These are phyloP conservation scores for Ahaetulla prasina DNA, from an alignment of 2,113 vertebrate genomes.

Conservation along the genomic window DNA sequence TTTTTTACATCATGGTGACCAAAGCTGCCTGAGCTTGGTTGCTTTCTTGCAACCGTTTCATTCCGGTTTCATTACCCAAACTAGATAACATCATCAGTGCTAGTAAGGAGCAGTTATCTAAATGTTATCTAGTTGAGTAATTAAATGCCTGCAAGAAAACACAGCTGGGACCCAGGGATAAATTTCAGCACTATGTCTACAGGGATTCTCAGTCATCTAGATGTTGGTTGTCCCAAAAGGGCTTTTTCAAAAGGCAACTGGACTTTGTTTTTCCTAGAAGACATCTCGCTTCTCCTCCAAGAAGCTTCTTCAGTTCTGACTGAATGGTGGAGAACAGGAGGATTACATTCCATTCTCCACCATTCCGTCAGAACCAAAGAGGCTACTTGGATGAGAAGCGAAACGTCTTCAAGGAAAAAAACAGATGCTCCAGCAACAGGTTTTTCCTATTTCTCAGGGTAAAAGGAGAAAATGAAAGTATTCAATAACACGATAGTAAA, in stretches of 20 bases:
- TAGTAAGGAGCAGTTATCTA: not conserved
- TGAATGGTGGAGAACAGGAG: not conserved
- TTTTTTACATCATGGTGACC: no score
- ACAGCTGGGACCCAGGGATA: slow-evolving; percentile 46
- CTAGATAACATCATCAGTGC: not conserved
- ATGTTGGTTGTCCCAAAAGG: not conserved
- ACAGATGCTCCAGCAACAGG: slow-evolving; percentile 43
- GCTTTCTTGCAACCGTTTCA: not conserved
- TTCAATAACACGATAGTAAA: slow-evolving; percentile 30
- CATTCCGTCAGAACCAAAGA: not conserved
- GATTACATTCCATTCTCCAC: not conserved
- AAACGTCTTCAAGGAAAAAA: not conserved
- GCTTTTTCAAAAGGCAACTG: not conserved
- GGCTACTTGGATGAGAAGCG: not conserved
- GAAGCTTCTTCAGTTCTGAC: not conserved
- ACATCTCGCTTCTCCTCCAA: not conserved
- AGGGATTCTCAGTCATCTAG: not conserved
- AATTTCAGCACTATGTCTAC: slow-evolving; percentile 46
- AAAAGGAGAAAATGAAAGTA: not conserved
- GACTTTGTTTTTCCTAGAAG: no score
- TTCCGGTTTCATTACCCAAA: not conserved
- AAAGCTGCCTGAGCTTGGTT: not conserved
- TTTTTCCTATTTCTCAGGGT: slow-evolving; percentile 27
- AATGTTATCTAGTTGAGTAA: not conserved
- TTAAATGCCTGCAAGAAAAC: not conserved